Conservation (phyloP, 2,113 vertebrate genomes). For the Chionodraco myersi region DNA sequence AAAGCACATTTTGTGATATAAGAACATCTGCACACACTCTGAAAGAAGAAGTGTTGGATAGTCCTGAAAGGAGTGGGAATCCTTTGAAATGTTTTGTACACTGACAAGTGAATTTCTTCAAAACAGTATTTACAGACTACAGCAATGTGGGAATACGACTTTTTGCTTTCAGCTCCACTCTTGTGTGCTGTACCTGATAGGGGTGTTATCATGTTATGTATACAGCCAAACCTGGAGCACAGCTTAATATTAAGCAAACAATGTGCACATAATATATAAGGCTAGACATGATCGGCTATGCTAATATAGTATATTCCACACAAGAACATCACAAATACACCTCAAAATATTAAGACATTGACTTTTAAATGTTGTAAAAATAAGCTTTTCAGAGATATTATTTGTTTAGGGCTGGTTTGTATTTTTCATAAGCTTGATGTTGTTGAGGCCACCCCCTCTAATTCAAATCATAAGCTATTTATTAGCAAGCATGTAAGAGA, state of each 20-base stretch:
- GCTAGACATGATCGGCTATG: too few relatives aligned
- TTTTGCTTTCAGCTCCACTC: slow-evolving; percentile 26
- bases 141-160: slow-evolving; percentile 51
- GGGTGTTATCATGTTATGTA: too few relatives aligned
- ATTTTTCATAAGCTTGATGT: not conserved
- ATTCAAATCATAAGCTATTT: slow-evolving; percentile 20
- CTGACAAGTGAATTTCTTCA: slow-evolving; percentile 49
- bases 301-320: too few relatives aligned
- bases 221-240: too few relatives aligned
- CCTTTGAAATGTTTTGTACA: slow-evolving; percentile 43
- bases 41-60: slow-evolving; percentile 21
- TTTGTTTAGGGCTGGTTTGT: too few relatives aligned
- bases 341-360: too few relatives aligned
- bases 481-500: not conserved
- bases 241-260: too few relatives aligned
- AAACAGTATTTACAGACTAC: slow-evolving; percentile 51
- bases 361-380: too few relatives aligned
- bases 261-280: too few relatives aligned
- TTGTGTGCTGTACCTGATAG: slow-evolving; percentile 23
- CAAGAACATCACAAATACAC: too few relatives aligned
- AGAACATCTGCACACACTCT: not conserved
- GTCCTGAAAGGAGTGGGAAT: slow-evolving; percentile 36
- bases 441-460: not conserved
- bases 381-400: too few relatives aligned
- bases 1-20: slow-evolving; percentile 4